A percentile compares a stretch with the other conserved stretches of the same genome.
phyloP scores from a whole-genome alignment of 2,888 invertebrate species.

The Osmoderma eremita region DNA sequence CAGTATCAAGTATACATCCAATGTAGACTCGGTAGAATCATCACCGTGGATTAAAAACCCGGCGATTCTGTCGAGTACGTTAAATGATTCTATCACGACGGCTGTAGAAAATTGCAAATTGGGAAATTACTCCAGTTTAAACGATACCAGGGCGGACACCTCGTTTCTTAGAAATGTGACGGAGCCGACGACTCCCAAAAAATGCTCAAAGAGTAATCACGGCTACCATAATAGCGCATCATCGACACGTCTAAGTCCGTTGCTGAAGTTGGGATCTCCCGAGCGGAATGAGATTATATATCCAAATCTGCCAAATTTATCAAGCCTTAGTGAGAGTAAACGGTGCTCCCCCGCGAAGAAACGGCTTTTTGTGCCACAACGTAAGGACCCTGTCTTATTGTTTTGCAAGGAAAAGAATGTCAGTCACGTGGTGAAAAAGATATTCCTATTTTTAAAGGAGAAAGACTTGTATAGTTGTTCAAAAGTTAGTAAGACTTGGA shows the following conservation, averaged over 20 bases:
- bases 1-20: slow-evolving; percentile 1
- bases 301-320: slow-evolving; percentile 49
- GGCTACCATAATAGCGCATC: slow-evolving; percentile 4
- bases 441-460: slow-evolving; percentile 56
- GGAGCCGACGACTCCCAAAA: slow-evolving; percentile 39
- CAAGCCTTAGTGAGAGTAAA: slow-evolving; percentile 50
- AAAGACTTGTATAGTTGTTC: slow-evolving; percentile 57
- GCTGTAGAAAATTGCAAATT: slow-evolving; percentile 55
- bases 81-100: slow-evolving; percentile 57
- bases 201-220: slow-evolving; percentile 9
- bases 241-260: slow-evolving; percentile 40
- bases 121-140: slow-evolving; percentile 41
- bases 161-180: slow-evolving; percentile 14
- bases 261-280: slow-evolving; percentile 50
- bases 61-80: slow-evolving; percentile 53
- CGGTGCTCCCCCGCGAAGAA: slow-evolving; percentile 54
- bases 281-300: slow-evolving; percentile 58
- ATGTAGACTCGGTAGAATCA: slow-evolving; percentile 21
- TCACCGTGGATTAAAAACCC: slow-evolving; percentile 27
- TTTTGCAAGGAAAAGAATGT: slow-evolving; percentile 45
- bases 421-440: slow-evolving; percentile 53
- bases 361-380: slow-evolving; percentile 49
- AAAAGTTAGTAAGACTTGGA: slow-evolving; percentile 53
- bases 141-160: slow-evolving; percentile 22
- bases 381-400: slow-evolving; percentile 44